A percentile compares a stretch with the other conserved stretches of the same genome.
Evolutionary conservation across 2,113 vertebrate genomes (phyloP).

Genomic region (Colossoma macropomum): DNA sequence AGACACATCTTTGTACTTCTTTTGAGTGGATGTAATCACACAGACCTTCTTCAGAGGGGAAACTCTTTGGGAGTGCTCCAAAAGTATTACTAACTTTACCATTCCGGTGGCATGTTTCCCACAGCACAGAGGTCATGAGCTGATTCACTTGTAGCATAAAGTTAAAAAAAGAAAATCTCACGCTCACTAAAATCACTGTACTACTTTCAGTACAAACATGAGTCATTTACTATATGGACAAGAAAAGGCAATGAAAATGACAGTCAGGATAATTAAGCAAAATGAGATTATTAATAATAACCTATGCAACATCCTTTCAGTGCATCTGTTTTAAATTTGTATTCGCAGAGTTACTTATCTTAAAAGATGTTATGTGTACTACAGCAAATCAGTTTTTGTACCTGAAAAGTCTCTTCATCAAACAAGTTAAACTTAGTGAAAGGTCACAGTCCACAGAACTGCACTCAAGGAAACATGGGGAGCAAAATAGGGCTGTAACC

Average conservation of each 20-base stretch:
- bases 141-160: not conserved
- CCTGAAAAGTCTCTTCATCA: not conserved
- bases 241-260: not conserved
- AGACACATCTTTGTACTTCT: too few species aligned
- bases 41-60: not conserved
- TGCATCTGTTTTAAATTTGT: not conserved
- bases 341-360: not conserved
- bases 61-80: not conserved
- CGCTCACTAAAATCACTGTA: not conserved
- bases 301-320: not conserved
- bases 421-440: not conserved
- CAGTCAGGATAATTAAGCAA: not conserved
- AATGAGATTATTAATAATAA: not conserved
- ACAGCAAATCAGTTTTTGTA: not conserved
- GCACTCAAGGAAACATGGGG: not conserved
- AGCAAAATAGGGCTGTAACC: not conserved
- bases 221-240: not conserved
- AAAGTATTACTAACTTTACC: not conserved
- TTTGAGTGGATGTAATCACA: too few species aligned
- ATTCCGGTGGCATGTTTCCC: not conserved
- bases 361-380: not conserved
- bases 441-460: not conserved
- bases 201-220: conserved; percentile 2
- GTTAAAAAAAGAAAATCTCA: not conserved
- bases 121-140: not conserved